Evolutionary conservation across 1,140 invertebrate species (phyloP), one percentile per base, ranked within the genome.

Genomic region (Amyelois transitella): DNA sequence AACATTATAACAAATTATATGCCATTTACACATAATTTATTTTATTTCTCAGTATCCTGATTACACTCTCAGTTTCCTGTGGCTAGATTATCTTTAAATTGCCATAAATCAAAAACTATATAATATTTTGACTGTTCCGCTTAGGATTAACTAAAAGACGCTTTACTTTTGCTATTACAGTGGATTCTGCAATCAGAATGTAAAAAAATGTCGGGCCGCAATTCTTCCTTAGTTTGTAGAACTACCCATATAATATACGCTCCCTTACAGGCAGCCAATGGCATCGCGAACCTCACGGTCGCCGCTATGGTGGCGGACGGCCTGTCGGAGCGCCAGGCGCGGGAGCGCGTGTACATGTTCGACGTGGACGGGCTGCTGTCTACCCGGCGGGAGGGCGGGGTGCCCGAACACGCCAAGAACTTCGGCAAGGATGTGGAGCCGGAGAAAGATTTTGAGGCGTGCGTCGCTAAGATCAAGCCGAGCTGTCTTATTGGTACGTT

Each of bases 281-380:
- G 96, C 61, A 97, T 97, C 72, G 91, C 96, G 1, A 93, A 95
- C 84, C 88, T 98, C 20, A 93, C 95, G 38, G 95, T 96, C 0
- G 94, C 94, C 72, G 96, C 96, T 0, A 94, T 98, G 94, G 91
- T 95, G 54, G 90, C 92, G 8, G 96, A 98, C 68, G 96, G 96
- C 14, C 87, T 94, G 2, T 87, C 91, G 0, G 86, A 91, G 61
- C 86, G 94, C 63, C 93, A 98, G 64, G 97, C 97, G 0, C 88
- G 92, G 12, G 90, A 91, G 28, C 93, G 93, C 62, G 97, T 99
- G 55, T 98, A 94, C 92, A 95, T 96, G 94, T 92, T 95, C 75
- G 95, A 97, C 62, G 93, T 96, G 38, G 93, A 96, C 70, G 96
- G 96, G 21, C 85, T 97, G 0, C 75, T 97, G 38, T 94, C 93